phyloP scores from a whole-genome alignment of 2,113 vertebrate species.

The Datnioides undecimradiatus region DNA sequence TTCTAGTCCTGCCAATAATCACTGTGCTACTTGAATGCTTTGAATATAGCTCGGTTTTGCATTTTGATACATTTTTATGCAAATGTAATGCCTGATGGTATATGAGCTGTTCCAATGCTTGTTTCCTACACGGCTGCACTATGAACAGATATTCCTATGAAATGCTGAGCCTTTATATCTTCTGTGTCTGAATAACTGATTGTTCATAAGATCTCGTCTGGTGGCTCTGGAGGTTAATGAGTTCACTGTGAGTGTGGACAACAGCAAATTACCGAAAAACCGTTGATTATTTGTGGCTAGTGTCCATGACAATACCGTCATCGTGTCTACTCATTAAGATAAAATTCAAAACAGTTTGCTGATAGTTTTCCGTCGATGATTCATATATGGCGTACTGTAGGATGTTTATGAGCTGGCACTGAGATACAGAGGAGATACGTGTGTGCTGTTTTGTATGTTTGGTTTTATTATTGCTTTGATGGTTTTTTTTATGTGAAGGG shows the following conservation, averaged over 20 bases:
- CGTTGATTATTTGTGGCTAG: slow-evolving; percentile 25
- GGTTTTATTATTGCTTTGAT: slow-evolving; percentile 39
- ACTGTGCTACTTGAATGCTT: slow-evolving; percentile 20
- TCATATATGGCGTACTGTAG: slow-evolving; percentile 16
- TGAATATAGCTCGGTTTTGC: slow-evolving; percentile 45
- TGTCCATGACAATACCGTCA: slow-evolving; percentile 3
- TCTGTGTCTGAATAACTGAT: slow-evolving; percentile 38
- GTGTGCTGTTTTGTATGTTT: slow-evolving; percentile 25
- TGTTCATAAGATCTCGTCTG: slow-evolving; percentile 22
- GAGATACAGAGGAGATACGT: slow-evolving; percentile 36
- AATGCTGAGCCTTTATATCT: neutral
- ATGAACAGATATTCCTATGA: neutral
- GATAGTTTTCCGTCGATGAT: slow-evolving; percentile 18
- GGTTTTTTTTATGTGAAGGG: slow-evolving; percentile 39
- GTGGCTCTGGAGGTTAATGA: slow-evolving; percentile 39
- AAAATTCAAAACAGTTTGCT: slow-evolving; percentile 21
- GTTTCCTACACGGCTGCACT: slow-evolving; percentile 24
- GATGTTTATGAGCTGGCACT: slow-evolving; percentile 34
- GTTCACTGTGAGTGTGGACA: slow-evolving; percentile 17
- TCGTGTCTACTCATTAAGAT: slow-evolving; percentile 1
- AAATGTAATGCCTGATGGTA: slow-evolving; percentile 48
- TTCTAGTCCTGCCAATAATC: slow-evolving; percentile 24
- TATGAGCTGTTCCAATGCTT: slow-evolving; percentile 24
- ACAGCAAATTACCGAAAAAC: slow-evolving; percentile 2
- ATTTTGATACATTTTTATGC: slow-evolving; percentile 63